A percentile compares a stretch with the other conserved stretches of the same genome.
These are phyloP conservation scores for Drosophila dunni DNA, from an alignment of 1,140 invertebrate species.

Conservation along the genomic window DNA sequence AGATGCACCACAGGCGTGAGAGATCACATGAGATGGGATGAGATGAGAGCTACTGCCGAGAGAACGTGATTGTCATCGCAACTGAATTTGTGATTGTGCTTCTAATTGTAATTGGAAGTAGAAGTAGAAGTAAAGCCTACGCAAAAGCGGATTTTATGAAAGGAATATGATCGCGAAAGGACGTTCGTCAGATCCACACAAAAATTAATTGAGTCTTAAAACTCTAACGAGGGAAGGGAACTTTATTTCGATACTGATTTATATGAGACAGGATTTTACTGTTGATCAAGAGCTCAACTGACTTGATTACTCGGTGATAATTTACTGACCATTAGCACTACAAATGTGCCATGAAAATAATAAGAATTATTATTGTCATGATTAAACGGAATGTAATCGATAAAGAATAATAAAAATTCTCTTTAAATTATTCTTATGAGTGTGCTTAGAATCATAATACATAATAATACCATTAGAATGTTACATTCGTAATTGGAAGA, in stretches of 20 bases:
- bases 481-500: conserved; percentile 20
- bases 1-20: conserved; percentile 21
- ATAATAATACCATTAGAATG: conserved; percentile 10
- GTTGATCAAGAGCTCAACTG: conserved; percentile 17
- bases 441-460: conserved; percentile 20
- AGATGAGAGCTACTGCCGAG: conserved; percentile 11
- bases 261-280: conserved; percentile 26
- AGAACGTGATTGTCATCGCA: conserved; percentile 60
- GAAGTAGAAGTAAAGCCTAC: conserved; percentile 45
- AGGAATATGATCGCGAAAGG: conserved; percentile 40
- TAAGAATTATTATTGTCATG: conserved; percentile 5
- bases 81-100: conserved; percentile 46
- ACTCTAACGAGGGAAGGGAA: conserved; percentile 22
- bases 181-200: conserved; percentile 20
- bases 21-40: conserved; percentile 28
- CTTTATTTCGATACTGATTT: conserved; percentile 18
- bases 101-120: conserved; percentile 34
- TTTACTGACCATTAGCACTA: conserved; percentile 8
- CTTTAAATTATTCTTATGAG: background rate
- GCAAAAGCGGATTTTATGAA: conserved; percentile 51
- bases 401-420: background rate
- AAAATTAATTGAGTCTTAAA: conserved; percentile 19
- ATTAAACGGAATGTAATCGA: conserved; percentile 1
- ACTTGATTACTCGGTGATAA: conserved; percentile 1
- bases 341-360: conserved; percentile 13